A percentile compares a stretch with the other conserved stretches of the same genome.
Evolutionary conservation across 1,140 invertebrate genomes (phyloP).

Genomic region (Ridgeia piscesae): DNA sequence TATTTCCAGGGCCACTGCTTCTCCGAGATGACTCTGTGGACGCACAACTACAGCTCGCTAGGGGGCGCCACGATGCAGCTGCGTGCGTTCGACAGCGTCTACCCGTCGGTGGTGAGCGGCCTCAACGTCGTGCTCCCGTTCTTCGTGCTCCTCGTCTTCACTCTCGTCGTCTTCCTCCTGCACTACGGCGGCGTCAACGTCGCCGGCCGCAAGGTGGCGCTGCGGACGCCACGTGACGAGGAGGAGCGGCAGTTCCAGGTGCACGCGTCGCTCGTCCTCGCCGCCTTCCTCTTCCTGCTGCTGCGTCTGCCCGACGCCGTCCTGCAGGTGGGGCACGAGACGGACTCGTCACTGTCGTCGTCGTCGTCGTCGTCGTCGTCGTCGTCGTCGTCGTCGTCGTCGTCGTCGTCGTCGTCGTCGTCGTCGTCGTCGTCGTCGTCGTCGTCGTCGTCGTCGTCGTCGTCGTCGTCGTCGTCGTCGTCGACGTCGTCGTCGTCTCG

Average conservation of each 20-base stretch:
- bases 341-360: too few species aligned
- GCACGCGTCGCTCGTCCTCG: neutral
- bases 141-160: slow-evolving; percentile 8
- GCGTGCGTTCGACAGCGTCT: slow-evolving; percentile 4
- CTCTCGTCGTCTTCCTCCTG: neutral
- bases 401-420: too few species aligned
- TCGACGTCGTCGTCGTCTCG: too few species aligned
- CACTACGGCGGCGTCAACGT: slow-evolving; percentile 9
- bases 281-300: neutral
- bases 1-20: slow-evolving; percentile 3
- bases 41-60: neutral
- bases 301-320: neutral
- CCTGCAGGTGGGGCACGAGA: neutral
- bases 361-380: too few species aligned
- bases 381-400: too few species aligned
- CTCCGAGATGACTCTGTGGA: neutral
- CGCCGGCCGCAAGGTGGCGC: neutral
- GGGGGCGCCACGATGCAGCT: neutral
- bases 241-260: slow-evolving; percentile 10
- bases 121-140: neutral
- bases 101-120: neutral
- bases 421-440: too few species aligned
- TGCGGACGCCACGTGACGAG: slow-evolving; percentile 14
- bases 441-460: too few species aligned
- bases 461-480: too few species aligned